Percentiles rank a stretch among this genome's conserved stretches.
Conservation (phyloP, 2,113 vertebrate genomes). For the Poecile atricapillus region DNA sequence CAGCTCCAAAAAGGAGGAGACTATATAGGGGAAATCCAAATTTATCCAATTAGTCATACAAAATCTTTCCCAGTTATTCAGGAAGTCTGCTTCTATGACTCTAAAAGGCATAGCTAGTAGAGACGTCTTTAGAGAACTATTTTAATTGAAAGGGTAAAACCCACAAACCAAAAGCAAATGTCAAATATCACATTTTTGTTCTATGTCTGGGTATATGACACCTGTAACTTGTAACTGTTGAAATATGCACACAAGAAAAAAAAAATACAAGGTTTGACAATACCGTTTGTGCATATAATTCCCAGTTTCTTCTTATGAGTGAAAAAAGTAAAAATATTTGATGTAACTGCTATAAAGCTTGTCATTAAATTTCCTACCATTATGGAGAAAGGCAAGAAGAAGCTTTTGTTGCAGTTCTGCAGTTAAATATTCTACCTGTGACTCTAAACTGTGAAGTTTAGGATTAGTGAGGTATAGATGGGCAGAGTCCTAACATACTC, state of each 20-base stretch:
- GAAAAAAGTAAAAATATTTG: not conserved
- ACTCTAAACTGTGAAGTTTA: not conserved
- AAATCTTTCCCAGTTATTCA: conserved; percentile 2
- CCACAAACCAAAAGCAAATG: not conserved
- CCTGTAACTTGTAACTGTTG: not conserved
- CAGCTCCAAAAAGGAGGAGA: not conserved
- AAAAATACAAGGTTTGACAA: not conserved
- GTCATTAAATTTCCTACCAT: not conserved
- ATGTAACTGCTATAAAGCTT: not conserved
- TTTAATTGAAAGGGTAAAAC: not conserved
- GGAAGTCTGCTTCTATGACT: not conserved
- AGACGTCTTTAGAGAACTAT: not conserved
- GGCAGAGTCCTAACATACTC: not conserved
- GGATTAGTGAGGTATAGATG: not conserved
- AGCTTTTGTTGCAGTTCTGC: not conserved
- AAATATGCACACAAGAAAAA: not conserved
- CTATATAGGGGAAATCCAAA: not conserved
- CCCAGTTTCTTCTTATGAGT: not conserved
- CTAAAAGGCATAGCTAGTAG: not conserved
- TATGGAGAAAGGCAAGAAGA: not conserved
- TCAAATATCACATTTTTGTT: not conserved
- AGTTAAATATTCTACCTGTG: not conserved
- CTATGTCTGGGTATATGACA: not conserved
- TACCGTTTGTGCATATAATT: not conserved
- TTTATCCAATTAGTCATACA: conserved; percentile 36